Percentiles rank a stretch among this genome's conserved stretches.
Conservation (phyloP, 2,888 invertebrate genomes). For the Apoda limacodes region DNA sequence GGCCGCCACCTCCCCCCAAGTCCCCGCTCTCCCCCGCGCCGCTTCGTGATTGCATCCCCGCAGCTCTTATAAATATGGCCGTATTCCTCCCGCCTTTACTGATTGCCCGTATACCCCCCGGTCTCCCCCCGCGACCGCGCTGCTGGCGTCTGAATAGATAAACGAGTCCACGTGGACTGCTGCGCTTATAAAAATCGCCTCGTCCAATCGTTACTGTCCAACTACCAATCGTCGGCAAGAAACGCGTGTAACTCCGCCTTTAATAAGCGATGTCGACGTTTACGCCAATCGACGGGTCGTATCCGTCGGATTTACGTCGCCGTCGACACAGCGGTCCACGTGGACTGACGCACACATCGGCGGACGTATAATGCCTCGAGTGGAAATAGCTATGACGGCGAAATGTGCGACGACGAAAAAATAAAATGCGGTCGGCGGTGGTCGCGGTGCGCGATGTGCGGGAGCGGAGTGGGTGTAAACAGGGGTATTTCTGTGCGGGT, state of each 20-base stretch:
- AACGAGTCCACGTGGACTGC: conserved; percentile 70
- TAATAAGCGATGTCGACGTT: conserved; percentile 64
- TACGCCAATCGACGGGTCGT: conserved; percentile 37
- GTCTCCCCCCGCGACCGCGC: conserved; percentile 68
- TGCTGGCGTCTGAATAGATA: conserved; percentile 72
- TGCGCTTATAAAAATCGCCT: conserved; percentile 68
- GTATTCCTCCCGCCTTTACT: conserved; percentile 72
- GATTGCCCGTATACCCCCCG: conserved; percentile 72
- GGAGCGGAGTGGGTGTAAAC: conserved; percentile 68
- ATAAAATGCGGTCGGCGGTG: conserved; percentile 70
- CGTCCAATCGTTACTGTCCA: conserved; percentile 39
- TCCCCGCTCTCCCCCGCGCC: conserved; percentile 61
- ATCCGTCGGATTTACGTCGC: conserved; percentile 50
- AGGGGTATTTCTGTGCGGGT: conserved; percentile 67
- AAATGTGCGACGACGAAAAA: conserved; percentile 71
- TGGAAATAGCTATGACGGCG: conserved; percentile 72
- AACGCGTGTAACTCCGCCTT: conserved; percentile 67
- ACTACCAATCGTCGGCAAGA: conserved; percentile 35
- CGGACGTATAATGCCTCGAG: conserved; percentile 66
- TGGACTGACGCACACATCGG: conserved; percentile 60
- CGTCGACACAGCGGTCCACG: conserved; percentile 63
- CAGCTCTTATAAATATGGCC: conserved; percentile 72
- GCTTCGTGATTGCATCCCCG: conserved; percentile 72
- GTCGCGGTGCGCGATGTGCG: conserved; percentile 39
- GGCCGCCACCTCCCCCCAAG: conserved; percentile 72